Evolutionary conservation across 2,113 vertebrate species (phyloP).

Genomic region (Oreocharis arfaki): DNA sequence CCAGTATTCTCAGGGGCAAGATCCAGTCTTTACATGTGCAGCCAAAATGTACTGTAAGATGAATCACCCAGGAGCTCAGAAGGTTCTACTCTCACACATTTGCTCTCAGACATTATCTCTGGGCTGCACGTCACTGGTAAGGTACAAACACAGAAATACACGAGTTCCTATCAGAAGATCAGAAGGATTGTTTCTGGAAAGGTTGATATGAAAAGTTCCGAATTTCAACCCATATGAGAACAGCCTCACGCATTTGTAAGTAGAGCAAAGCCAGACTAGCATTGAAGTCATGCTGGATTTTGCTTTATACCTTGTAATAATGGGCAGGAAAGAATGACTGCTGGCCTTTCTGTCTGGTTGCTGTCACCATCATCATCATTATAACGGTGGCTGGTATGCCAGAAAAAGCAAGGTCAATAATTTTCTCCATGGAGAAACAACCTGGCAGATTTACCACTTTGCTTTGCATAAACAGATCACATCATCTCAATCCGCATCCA

Average conservation of each 20-base stretch:
- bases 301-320: constrained; percentile 48
- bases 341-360: constrained; percentile 30
- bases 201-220: background rate
- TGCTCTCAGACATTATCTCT: background rate
- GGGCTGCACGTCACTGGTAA: background rate
- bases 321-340: constrained; percentile 47
- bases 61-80: constrained; percentile 7
- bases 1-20: constrained; percentile 15
- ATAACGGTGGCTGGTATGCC: background rate
- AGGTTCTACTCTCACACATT: background rate
- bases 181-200: background rate
- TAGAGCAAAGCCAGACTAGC: background rate
- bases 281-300: background rate
- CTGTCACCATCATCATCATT: constrained; percentile 41
- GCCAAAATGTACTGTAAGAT: background rate
- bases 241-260: background rate
- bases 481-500: background rate
- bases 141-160: background rate
- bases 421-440: constrained; percentile 35
- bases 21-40: constrained; percentile 9
- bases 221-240: background rate
- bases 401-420: constrained; percentile 54
- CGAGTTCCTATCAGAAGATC: background rate
- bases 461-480: constrained; percentile 16
- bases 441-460: constrained; percentile 20